A percentile compares a stretch with the other conserved stretches of the same genome.
Conservation (phyloP, 2,888 invertebrate genomes). For the Chrysolina oricalcia region DNA sequence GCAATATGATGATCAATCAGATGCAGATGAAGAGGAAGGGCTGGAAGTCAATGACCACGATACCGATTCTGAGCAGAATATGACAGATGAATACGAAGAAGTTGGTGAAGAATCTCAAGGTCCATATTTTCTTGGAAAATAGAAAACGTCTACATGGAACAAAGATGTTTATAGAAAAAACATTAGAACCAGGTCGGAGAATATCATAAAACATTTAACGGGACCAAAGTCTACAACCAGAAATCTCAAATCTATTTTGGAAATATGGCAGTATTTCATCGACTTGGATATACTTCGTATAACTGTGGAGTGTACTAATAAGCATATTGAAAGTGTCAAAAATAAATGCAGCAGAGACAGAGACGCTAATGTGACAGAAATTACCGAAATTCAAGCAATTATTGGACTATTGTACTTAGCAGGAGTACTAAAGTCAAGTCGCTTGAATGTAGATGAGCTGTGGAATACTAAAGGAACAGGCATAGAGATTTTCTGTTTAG, state of each 20-base stretch:
- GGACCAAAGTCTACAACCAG: no score
- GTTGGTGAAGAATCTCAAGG: no score
- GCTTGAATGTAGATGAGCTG: background rate
- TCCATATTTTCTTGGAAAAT: no score
- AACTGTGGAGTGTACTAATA: background rate
- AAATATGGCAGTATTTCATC: background rate
- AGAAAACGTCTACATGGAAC: background rate
- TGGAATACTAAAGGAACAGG: background rate
- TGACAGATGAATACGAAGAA: no score
- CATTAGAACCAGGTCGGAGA: no score
- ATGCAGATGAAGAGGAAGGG: no score
- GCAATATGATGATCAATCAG: no score
- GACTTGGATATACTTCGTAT: background rate
- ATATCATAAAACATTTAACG: no score
- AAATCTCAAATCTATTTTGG: background rate
- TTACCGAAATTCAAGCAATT: background rate
- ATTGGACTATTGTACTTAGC: background rate
- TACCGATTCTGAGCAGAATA: no score
- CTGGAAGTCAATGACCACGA: no score
- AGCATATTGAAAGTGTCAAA: background rate
- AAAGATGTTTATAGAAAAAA: no score
- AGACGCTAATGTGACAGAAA: background rate
- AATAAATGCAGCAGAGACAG: background rate
- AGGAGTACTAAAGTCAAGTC: background rate
- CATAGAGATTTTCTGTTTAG: conserved; percentile 9